Evolutionary conservation across 2,113 vertebrate species (phyloP), one percentile per base, ranked within the genome.

Genomic region (Cavia porcellus): DNA sequence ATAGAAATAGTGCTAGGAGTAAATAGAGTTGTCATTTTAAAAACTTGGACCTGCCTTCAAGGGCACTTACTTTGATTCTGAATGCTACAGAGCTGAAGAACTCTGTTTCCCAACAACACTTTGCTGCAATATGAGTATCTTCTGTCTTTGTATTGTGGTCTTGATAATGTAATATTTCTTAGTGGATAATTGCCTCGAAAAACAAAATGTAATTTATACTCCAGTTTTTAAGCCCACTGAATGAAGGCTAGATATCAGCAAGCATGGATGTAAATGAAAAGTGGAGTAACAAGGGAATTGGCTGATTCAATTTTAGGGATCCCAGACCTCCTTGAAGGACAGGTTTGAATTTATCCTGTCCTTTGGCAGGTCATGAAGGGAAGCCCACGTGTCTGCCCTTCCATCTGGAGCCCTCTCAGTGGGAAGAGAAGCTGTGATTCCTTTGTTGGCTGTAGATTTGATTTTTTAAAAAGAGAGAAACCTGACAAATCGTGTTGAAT

Each of bases 181-280:
- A 95, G 90, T 74, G 81, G 92, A 74, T 95, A 96, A 95, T 95
- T 96, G 91, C 90, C 64, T 88, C 35, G 81, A 88, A 45, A 52
- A 87, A 62, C 75, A 82, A 96, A 92, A 81, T 30, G 52, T 83
- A 42, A 94, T 95, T 92, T 83, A 89, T 47, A n/a, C 74, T 94
- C 74, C 77, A 91, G 47, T 97, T 92, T 96, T 88, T 66, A 83
- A 97, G 94, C 92, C 96, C n/a, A 30, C 97, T 90, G 80, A 45
- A 87, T 10, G 55, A n/a, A 95, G 85, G 64, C 66, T 61, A 77
- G 32, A 50, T 80, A 90, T 87, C 55, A 66, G 90, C 47, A 42
- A 32, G 62, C 52, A 4, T 7, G 20, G 17, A n/a, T 4, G 38
- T 28, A 62, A 92, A 52, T 32, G 74, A 66, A 35, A 35, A 11